A percentile compares a stretch with the other conserved stretches of the same genome.
phyloP scores from a whole-genome alignment of 1,140 invertebrate genomes.

The Notospermus geniculatus region DNA sequence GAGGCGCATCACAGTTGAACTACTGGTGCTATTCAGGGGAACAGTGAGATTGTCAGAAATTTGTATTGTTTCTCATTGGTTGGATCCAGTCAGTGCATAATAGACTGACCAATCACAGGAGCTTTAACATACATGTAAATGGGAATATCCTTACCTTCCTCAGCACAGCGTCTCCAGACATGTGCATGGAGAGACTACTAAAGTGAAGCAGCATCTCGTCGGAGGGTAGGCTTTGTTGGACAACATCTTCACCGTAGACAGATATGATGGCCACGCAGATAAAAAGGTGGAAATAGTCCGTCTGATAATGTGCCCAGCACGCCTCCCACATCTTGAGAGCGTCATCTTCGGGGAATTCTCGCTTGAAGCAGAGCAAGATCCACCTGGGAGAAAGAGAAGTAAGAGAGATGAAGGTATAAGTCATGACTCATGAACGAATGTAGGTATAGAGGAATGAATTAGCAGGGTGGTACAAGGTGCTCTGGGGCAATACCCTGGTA shows the following conservation, averaged over 20 bases:
- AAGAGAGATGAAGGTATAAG: conserved; percentile 9
- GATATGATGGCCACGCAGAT: conserved; percentile 85
- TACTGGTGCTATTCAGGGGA: no score
- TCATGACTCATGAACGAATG: not conserved
- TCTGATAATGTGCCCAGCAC: conserved; percentile 91
- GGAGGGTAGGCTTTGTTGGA: conserved; percentile 81
- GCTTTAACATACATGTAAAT: no score
- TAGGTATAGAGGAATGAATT: no score
- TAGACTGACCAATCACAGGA: no score
- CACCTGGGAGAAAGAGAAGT: conserved; percentile 68
- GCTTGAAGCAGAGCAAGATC: conserved; percentile 78
- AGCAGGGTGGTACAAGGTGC: no score
- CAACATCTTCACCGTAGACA: conserved; percentile 84
- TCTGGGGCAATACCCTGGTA: no score
- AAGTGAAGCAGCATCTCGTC: conserved; percentile 94
- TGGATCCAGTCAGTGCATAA: no score
- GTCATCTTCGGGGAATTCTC: conserved; percentile 83
- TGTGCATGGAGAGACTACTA: conserved; percentile 91
- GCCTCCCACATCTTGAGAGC: conserved; percentile 90
- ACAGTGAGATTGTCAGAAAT: no score
- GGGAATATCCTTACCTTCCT: conserved; percentile 65
- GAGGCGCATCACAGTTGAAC: no score
- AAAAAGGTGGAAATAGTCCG: conserved; percentile 90
- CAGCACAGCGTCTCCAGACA: conserved; percentile 87
- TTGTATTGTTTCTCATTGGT: no score